Conservation (phyloP, 1,140 invertebrate genomes). For the Protaetia brevitarsis region DNA sequence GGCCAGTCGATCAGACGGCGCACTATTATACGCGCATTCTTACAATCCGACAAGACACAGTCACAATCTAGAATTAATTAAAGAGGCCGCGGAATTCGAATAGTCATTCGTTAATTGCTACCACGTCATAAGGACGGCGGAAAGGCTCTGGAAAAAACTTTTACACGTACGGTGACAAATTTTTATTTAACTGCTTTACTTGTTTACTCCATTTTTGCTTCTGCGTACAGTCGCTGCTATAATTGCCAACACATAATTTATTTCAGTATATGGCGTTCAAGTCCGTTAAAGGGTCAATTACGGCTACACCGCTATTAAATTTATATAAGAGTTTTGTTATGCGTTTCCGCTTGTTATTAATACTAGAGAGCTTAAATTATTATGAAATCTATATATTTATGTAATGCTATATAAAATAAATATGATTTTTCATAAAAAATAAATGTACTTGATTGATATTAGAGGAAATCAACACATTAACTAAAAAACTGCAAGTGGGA, state of each 20-base stretch:
- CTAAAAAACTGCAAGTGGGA: too few relatives aligned
- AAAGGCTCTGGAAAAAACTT: slow-evolving; percentile 1
- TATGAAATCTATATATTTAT: too few relatives aligned
- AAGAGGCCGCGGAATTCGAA: slow-evolving; percentile 2
- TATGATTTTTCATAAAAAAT: too few relatives aligned
- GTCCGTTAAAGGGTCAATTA: background rate
- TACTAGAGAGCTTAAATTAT: too few relatives aligned
- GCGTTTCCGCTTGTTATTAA: too few relatives aligned
- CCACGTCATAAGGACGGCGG: background rate
- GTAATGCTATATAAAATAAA: too few relatives aligned
- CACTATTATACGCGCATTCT: background rate
- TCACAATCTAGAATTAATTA: slow-evolving; percentile 9
- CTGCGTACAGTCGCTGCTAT: background rate
- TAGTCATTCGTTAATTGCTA: slow-evolving; percentile 14
- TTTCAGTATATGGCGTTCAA: background rate
- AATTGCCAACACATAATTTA: background rate
- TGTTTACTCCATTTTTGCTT: background rate
- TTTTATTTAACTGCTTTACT: background rate
- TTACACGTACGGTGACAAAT: slow-evolving; percentile 16
- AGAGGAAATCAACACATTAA: too few relatives aligned
- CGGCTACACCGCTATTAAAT: background rate
- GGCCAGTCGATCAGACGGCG: slow-evolving; percentile 10
- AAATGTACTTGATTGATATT: too few relatives aligned
- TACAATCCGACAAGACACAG: background rate
- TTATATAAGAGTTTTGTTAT: too few relatives aligned